A percentile compares a stretch with the other conserved stretches of the same genome.
Conservation (phyloP, 2,113 vertebrate genomes). For the Elaphurus davidianus region DNA sequence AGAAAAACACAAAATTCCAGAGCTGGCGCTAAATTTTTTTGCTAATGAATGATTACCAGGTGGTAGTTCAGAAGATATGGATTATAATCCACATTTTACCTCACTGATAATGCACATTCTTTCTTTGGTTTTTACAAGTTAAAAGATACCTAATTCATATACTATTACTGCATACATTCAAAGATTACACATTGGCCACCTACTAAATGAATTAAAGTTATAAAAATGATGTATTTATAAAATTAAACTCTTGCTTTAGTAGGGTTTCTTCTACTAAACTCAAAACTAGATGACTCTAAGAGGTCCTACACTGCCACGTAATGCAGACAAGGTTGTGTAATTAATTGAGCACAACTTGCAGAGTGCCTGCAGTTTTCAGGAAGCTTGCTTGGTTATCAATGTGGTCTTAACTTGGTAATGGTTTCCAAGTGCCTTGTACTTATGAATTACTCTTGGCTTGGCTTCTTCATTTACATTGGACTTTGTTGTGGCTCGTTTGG, state of each 20-base stretch:
- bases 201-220: neutral
- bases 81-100: neutral
- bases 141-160: neutral
- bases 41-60: neutral
- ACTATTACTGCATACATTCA: neutral
- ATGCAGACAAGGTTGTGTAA: neutral
- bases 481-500: constrained; percentile 65
- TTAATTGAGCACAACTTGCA: neutral
- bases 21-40: neutral
- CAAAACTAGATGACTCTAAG: neutral
- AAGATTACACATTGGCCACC: neutral
- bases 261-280: neutral
- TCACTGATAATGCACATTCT: neutral
- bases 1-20: neutral
- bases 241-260: neutral
- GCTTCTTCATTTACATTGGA: constrained; percentile 41
- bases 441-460: constrained; percentile 13
- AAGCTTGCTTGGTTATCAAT: constrained; percentile 14
- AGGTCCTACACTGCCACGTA: neutral
- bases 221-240: neutral
- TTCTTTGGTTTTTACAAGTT: neutral
- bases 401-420: neutral
- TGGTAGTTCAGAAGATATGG: neutral
- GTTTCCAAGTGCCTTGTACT: constrained; percentile 31
- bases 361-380: neutral